These are phyloP conservation scores for Drosophila anceps DNA, from an alignment of 2,888 invertebrate genomes.

Conservation along the genomic window DNA sequence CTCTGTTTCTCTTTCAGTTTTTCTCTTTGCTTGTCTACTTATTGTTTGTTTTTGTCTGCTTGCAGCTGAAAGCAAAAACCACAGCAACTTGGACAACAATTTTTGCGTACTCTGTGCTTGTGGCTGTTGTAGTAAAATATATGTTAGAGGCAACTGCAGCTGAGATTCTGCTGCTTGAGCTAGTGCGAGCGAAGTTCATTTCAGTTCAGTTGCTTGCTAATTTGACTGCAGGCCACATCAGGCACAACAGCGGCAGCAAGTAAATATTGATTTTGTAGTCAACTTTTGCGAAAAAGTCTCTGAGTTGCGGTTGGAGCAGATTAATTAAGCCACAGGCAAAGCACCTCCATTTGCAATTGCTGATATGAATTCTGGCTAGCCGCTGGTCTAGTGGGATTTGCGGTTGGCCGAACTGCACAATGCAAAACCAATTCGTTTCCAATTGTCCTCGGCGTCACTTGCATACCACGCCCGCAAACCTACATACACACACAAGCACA, in stretches of 20 bases:
- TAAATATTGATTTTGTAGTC: slow-evolving; percentile 70
- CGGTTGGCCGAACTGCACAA: slow-evolving; percentile 49
- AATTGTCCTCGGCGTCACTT: slow-evolving; percentile 54
- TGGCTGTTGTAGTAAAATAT: slow-evolving; percentile 44
- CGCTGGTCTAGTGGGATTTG: slow-evolving; percentile 52
- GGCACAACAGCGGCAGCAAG: slow-evolving; percentile 33
- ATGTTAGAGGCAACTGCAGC: slow-evolving; percentile 40
- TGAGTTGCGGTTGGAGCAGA: slow-evolving; percentile 10
- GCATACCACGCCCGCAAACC: slow-evolving; percentile 23
- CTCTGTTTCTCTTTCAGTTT: not conserved
- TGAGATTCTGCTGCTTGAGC: slow-evolving; percentile 5
- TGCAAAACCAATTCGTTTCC: slow-evolving; percentile 73
- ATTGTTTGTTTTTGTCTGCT: slow-evolving; percentile 21
- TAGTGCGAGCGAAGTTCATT: slow-evolving; percentile 29
- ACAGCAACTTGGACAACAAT: slow-evolving; percentile 27
- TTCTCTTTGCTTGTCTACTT: not conserved
- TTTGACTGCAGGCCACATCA: slow-evolving; percentile 57
- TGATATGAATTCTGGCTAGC: slow-evolving; percentile 39
- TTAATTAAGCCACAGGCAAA: slow-evolving; percentile 24
- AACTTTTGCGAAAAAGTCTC: slow-evolving; percentile 16
- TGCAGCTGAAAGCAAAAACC: slow-evolving; percentile 24
- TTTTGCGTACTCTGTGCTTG: slow-evolving; percentile 18
- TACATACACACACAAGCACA: not conserved
- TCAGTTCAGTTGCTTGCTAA: slow-evolving; percentile 58
- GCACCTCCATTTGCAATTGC: slow-evolving; percentile 19